Conservation (phyloP, 2,797 vertebrate species). For the Zenarchopterus dispar region DNA sequence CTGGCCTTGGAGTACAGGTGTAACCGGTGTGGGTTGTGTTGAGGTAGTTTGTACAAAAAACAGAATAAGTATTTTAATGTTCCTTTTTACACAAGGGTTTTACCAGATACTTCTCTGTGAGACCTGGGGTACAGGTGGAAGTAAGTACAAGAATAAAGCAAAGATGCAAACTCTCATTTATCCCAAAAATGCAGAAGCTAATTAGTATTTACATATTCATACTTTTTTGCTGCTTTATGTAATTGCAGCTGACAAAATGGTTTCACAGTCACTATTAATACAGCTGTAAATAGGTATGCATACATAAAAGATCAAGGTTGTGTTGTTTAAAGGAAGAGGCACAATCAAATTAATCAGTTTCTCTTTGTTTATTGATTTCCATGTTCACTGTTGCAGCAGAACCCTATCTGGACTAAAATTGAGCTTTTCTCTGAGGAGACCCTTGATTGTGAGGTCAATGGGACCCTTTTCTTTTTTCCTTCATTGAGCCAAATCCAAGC, state of each 20-base stretch:
- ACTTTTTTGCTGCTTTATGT: too few species aligned
- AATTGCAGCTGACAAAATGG: too few species aligned
- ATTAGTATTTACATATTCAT: too few species aligned
- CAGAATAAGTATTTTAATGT: slow-evolving; percentile 30
- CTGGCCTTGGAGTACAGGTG: slow-evolving; percentile 47
- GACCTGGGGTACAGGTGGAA: slow-evolving; percentile 20
- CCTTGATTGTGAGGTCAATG: slow-evolving; percentile 38
- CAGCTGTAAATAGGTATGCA: not conserved
- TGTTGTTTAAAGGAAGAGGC: slow-evolving; percentile 4
- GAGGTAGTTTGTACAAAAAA: slow-evolving; percentile 25
- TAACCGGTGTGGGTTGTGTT: slow-evolving; percentile 14
- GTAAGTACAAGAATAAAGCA: not conserved
- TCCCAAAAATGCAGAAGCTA: too few species aligned
- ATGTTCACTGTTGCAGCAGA: not conserved
- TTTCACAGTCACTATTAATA: too few species aligned
- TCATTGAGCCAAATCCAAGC: slow-evolving; percentile 54
- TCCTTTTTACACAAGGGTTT: slow-evolving; percentile 29
- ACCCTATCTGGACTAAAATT: not conserved
- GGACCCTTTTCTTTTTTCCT: slow-evolving; percentile 15
- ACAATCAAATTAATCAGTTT: not conserved
- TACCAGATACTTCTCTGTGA: slow-evolving; percentile 26
- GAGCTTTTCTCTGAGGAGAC: slow-evolving; percentile 1
- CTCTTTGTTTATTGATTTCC: slow-evolving; percentile 21
- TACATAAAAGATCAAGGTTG: not conserved
- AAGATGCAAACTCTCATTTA: too few species aligned